Conservation (phyloP, 2,888 invertebrate species). For the Acronicta psi region DNA sequence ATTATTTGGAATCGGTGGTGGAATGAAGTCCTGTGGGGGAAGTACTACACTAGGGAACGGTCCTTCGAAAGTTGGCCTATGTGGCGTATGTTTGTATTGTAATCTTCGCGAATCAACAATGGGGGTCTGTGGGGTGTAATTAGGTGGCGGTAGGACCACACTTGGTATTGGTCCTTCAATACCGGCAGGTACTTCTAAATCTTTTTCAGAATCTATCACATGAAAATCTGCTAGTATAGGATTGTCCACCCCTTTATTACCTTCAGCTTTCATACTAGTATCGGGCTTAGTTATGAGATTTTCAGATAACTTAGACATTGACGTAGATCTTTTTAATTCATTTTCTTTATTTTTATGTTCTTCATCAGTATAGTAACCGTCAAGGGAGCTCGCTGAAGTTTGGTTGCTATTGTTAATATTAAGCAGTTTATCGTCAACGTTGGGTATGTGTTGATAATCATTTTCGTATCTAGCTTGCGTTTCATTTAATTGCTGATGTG, state of each 20-base stretch:
- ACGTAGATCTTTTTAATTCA: constrained; percentile 25
- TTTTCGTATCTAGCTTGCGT: constrained; percentile 8
- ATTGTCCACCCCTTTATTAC: constrained; percentile 62
- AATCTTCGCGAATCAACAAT: constrained; percentile 13
- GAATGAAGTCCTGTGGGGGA: constrained; percentile 1
- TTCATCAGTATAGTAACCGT: constrained; percentile 9
- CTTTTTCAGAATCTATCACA: constrained; percentile 81
- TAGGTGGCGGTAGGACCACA: constrained; percentile 75
- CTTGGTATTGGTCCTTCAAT: constrained; percentile 82
- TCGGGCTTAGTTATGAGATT: constrained; percentile 8
- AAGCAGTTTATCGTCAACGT: not conserved
- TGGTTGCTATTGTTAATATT: constrained; percentile 6
- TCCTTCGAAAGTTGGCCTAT: constrained; percentile 2
- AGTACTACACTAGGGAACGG: not conserved
- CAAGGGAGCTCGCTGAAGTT: constrained; percentile 7
- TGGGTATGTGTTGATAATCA: constrained; percentile 1
- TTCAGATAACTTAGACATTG: constrained; percentile 2
- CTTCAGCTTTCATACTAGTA: not conserved
- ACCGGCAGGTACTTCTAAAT: constrained; percentile 83
- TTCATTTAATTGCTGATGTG: constrained; percentile 29
- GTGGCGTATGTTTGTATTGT: constrained; percentile 6
- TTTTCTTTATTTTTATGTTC: constrained; percentile 11
- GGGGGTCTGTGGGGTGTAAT: constrained; percentile 56
- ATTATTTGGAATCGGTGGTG: constrained; percentile 2
- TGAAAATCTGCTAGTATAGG: constrained; percentile 76